phyloP scores from a whole-genome alignment of 2,113 vertebrate genomes.

The Thamnaconus septentrionalis region DNA sequence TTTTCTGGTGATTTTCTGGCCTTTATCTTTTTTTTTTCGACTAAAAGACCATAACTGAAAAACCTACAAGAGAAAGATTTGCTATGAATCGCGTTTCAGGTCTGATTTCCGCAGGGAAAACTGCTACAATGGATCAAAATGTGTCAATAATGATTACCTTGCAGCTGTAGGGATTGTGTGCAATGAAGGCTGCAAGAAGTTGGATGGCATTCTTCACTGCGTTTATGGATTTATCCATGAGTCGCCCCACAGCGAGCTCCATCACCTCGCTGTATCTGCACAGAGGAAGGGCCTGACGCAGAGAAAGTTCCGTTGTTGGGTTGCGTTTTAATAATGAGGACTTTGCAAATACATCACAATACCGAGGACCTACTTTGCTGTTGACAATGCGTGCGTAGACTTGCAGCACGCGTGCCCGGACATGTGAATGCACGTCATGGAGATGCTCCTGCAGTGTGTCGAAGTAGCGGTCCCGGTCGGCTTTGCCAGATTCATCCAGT shows the following conservation, averaged over 20 bases:
- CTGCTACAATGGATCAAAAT: background rate
- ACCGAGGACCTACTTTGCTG: conserved; percentile 77
- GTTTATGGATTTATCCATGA: conserved; percentile 89
- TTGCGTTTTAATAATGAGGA: too few relatives aligned
- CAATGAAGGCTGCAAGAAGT: conserved; percentile 89
- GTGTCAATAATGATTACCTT: conserved; percentile 78
- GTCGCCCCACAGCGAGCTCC: conserved; percentile 85
- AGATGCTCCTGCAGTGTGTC: conserved; percentile 86
- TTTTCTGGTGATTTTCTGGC: too few relatives aligned
- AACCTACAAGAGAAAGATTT: too few relatives aligned
- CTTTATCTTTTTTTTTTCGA: too few relatives aligned
- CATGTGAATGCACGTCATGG: conserved; percentile 84
- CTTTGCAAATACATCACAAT: background rate
- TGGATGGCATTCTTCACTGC: conserved; percentile 95
- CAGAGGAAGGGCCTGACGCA: conserved; percentile 85
- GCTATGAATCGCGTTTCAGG: too few relatives aligned
- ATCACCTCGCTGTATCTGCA: conserved; percentile 87
- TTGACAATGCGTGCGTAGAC: conserved; percentile 87
- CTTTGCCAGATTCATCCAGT: conserved; percentile 81
- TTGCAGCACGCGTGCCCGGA: conserved; percentile 88
- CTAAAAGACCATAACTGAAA: too few relatives aligned
- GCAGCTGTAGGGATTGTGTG: conserved; percentile 95
- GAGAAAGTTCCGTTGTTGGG: too few relatives aligned
- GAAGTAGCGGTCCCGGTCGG: conserved; percentile 88
- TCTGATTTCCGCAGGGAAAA: too few relatives aligned